phyloP scores from a whole-genome alignment of 2,113 vertebrate genomes.

The Thamnophis sirtalis region DNA sequence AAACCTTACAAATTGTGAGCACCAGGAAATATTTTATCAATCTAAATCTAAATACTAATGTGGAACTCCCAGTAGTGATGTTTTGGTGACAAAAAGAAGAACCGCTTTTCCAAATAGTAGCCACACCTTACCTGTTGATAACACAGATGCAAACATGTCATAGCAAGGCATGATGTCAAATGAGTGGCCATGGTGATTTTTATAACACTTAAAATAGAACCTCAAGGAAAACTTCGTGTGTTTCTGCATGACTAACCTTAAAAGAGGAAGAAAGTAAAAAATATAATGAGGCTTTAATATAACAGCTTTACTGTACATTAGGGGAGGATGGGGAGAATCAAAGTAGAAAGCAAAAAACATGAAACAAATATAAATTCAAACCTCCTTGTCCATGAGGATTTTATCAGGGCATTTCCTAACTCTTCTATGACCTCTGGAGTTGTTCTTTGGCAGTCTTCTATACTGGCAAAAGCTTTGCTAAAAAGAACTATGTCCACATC shows the following conservation, averaged over 20 bases:
- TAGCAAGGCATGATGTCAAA: conserved; percentile 41
- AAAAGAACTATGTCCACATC: conserved; percentile 38
- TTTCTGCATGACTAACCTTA: conserved; percentile 42
- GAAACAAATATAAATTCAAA: not conserved
- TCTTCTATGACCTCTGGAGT: conserved; percentile 10
- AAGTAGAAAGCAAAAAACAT: not conserved
- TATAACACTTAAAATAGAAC: conserved; percentile 40
- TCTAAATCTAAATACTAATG: not conserved
- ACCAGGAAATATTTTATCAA: not conserved
- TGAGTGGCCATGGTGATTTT: conserved; percentile 28
- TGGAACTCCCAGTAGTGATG: not conserved
- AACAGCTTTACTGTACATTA: not conserved
- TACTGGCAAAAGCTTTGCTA: conserved; percentile 22
- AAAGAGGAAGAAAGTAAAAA: not conserved
- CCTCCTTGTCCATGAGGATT: conserved; percentile 24
- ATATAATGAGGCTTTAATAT: not conserved
- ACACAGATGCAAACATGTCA: conserved; percentile 13
- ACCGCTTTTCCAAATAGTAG: not conserved
- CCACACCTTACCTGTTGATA: conserved; percentile 16
- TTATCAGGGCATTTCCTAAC: conserved; percentile 21
- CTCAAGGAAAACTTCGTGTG: conserved; percentile 26
- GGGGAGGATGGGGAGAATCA: not conserved
- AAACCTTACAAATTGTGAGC: not conserved
- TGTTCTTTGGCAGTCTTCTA: conserved; percentile 32
- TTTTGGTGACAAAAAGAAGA: not conserved